Conservation (phyloP, 2,888 invertebrate species). For the Tachina lurida region DNA sequence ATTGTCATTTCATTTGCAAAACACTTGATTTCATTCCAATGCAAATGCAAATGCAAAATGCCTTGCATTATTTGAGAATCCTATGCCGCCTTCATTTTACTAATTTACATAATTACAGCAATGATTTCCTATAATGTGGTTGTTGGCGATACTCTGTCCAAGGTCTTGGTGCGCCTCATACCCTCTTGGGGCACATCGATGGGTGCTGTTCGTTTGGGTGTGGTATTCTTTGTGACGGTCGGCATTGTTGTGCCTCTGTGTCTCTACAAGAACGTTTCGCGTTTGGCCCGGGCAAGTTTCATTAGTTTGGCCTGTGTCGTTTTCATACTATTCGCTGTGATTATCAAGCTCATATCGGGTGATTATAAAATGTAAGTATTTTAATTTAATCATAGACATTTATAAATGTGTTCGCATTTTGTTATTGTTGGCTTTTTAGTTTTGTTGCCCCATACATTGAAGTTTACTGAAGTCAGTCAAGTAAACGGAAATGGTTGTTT, state of each 20-base stretch:
- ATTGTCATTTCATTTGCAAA: slow-evolving; percentile 25
- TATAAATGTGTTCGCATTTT: slow-evolving; percentile 12
- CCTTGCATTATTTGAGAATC: slow-evolving; percentile 7
- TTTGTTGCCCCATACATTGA: neutral
- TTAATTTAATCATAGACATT: slow-evolving; percentile 24
- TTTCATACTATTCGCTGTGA: slow-evolving; percentile 88
- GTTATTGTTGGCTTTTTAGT: neutral
- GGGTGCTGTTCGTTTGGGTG: slow-evolving; percentile 82
- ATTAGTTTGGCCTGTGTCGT: slow-evolving; percentile 87
- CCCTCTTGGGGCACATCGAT: slow-evolving; percentile 82
- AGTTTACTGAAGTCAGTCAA: neutral
- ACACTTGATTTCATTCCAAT: slow-evolving; percentile 2
- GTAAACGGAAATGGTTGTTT: slow-evolving; percentile 41
- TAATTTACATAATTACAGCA: slow-evolving; percentile 84
- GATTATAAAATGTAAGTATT: slow-evolving; percentile 87
- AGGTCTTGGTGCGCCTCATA: slow-evolving; percentile 89
- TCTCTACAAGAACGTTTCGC: slow-evolving; percentile 88
- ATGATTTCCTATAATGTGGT: slow-evolving; percentile 95
- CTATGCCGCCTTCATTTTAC: neutral
- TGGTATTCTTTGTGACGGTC: slow-evolving; percentile 89
- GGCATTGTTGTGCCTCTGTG: slow-evolving; percentile 91
- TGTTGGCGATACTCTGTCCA: slow-evolving; percentile 93
- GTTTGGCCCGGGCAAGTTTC: slow-evolving; percentile 82
- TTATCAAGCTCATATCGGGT: slow-evolving; percentile 83
- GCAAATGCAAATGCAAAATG: neutral